Evolutionary conservation across 2,797 vertebrate species (phyloP), one percentile per base, ranked within the genome.

Genomic region (Arctocebus calabarensis): DNA sequence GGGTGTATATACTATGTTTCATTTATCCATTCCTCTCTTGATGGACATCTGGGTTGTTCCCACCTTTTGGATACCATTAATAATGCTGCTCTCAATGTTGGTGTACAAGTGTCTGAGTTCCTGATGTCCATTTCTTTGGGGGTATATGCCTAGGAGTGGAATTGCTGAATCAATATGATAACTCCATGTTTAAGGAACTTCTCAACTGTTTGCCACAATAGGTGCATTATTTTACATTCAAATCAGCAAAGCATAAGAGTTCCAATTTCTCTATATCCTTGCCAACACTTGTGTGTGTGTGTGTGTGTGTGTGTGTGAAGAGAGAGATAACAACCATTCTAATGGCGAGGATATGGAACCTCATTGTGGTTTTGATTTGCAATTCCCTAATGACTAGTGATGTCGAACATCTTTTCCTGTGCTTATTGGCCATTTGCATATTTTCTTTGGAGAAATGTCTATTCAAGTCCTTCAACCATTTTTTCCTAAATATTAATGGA

Each of bases 401-500:
- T 70, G 27, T 20, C 27, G 71, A 10, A 59, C 32, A 74, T 75
- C n/a, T 88, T 90, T 96, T 55, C 57, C 52, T 25, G 68, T 77
- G n/a, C 52, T 57, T 94, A 59, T 59, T 75, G 75, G 11, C 27
- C 73, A 81, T 84, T 59, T 52, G n/a, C 27, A 9, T 70, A 14
- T 89, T 75, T 71, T 86, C 59, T 94, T 40, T 23, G 48, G n/a
- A 61, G 34, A 94, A 73, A 71, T 59, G n/a, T 45, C 68, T 29
- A 3, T 34, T 75, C 32, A 81, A 81, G 55, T 66, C 37, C 55
- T 94, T 85, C 32, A 32, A 66, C 32, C 32, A n/a, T 17, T 64
- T n/a, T 8, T 52, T 4, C 48, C 32, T 17, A 66, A 66, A 66
- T 66, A 66, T 66, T n/a, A 66, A 66, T 66, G 64, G 7, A 66